These are phyloP conservation scores for Pao palembangensis DNA, from an alignment of 2,113 vertebrate genomes.

Conservation along the genomic window DNA sequence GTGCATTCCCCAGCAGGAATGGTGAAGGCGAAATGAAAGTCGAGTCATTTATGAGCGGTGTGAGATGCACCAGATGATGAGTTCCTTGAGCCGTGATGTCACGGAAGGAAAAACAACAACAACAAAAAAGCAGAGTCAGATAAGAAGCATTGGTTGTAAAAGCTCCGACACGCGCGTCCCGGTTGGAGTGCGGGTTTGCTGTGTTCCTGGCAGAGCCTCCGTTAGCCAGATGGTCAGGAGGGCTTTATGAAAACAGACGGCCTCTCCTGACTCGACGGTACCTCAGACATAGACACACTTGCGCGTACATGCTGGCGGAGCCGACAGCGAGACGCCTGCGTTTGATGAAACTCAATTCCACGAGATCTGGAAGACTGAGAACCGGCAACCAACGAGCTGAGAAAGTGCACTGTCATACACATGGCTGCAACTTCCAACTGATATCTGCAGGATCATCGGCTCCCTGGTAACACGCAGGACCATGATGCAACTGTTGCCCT, in stretches of 20 bases:
- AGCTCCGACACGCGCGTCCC: not conserved
- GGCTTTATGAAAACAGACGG: conserved; percentile 28
- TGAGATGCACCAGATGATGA: conserved; percentile 17
- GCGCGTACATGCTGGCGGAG: conserved; percentile 2
- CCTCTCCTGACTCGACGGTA: not conserved
- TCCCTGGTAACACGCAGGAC: conserved; percentile 18
- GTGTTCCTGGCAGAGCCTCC: conserved; percentile 49
- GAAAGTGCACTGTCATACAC: not conserved
- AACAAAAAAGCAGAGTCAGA: conserved; percentile 1
- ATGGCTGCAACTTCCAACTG: too few relatives aligned
- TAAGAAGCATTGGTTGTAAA: not conserved
- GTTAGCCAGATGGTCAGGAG: conserved; percentile 67
- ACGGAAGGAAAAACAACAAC: not conserved
- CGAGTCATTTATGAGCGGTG: not conserved
- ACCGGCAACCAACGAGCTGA: not conserved
- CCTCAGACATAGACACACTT: conserved; percentile 11
- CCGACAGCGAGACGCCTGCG: conserved; percentile 23
- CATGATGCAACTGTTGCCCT: conserved; percentile 6
- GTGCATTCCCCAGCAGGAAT: conserved; percentile 9
- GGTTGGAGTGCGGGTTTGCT: conserved; percentile 13
- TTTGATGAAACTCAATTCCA: conserved; percentile 12
- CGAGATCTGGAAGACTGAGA: not conserved
- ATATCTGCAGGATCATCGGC: conserved; percentile 37
- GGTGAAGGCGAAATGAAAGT: conserved; percentile 4
- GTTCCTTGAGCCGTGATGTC: conserved; percentile 13